These are phyloP conservation scores for Apodemia mormo DNA, from an alignment of 2,888 invertebrate species.

Conservation along the genomic window DNA sequence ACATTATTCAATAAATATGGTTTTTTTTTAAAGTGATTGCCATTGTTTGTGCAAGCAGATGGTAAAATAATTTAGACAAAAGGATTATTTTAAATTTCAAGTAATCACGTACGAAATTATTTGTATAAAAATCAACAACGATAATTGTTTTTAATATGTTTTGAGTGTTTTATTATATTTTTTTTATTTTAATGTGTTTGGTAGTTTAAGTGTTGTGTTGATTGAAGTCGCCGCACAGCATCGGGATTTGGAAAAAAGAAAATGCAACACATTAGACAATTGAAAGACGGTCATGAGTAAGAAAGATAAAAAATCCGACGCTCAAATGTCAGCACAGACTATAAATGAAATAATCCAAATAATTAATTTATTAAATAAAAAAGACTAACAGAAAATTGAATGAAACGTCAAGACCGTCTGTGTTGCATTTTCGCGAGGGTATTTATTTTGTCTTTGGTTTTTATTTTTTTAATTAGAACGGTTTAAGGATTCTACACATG, in stretches of 20 bases:
- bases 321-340: slow-evolving; percentile 80
- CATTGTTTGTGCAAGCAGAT: too few species aligned
- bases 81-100: too few species aligned
- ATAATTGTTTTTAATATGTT: neutral
- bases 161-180: neutral
- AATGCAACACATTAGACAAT: slow-evolving; percentile 76
- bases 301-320: slow-evolving; percentile 51
- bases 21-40: too few species aligned
- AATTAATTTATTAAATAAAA: slow-evolving; percentile 17
- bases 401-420: slow-evolving; percentile 67
- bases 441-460: slow-evolving; percentile 28
- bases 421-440: slow-evolving; percentile 78
- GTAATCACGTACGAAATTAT: too few species aligned
- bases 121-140: neutral
- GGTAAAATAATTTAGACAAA: too few species aligned
- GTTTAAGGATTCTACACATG: slow-evolving; percentile 47
- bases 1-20: too few species aligned
- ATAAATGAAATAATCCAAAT: slow-evolving; percentile 44
- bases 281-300: slow-evolving; percentile 57
- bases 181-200: neutral
- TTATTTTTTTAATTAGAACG: slow-evolving; percentile 6
- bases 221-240: slow-evolving; percentile 39
- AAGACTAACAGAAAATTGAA: neutral
- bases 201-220: slow-evolving; percentile 16
- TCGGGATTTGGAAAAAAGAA: slow-evolving; percentile 77